These are phyloP conservation scores for Reticulitermes speratus DNA, from an alignment of 1,140 invertebrate species.

Conservation along the genomic window DNA sequence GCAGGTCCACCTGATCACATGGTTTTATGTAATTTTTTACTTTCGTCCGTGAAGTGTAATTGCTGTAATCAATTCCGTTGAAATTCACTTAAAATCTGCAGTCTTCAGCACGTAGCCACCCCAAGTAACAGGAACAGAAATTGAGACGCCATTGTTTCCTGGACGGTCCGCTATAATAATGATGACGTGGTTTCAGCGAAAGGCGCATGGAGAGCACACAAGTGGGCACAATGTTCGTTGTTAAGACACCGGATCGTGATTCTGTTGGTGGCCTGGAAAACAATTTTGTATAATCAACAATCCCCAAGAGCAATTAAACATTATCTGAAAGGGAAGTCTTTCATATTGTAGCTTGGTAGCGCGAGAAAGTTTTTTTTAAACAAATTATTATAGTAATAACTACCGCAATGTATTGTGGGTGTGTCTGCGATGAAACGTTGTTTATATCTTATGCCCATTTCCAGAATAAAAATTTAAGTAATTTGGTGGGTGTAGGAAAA, in stretches of 20 bases:
- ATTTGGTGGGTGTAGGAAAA: background rate
- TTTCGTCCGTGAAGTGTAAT: background rate
- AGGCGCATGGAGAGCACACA: background rate
- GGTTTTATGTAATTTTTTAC: background rate
- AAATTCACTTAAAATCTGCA: background rate
- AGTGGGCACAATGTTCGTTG: background rate
- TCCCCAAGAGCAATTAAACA: background rate
- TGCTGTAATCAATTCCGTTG: background rate
- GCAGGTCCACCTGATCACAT: no score
- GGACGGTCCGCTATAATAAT: background rate
- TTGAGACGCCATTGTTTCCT: background rate
- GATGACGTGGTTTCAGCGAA: background rate
- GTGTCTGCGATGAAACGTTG: background rate
- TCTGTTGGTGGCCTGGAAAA: background rate
- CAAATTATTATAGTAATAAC: background rate
- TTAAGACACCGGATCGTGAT: background rate
- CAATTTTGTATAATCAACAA: background rate
- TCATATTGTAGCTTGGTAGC: background rate
- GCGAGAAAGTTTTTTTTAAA: background rate
- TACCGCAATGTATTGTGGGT: background rate
- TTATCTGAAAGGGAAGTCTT: slow-evolving; percentile 12
- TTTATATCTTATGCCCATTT: background rate
- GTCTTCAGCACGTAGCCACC: background rate
- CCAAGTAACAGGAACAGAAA: background rate
- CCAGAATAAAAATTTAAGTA: background rate